These are phyloP conservation scores for Chironomus tepperi DNA, from an alignment of 1,140 invertebrate genomes.

Conservation along the genomic window DNA sequence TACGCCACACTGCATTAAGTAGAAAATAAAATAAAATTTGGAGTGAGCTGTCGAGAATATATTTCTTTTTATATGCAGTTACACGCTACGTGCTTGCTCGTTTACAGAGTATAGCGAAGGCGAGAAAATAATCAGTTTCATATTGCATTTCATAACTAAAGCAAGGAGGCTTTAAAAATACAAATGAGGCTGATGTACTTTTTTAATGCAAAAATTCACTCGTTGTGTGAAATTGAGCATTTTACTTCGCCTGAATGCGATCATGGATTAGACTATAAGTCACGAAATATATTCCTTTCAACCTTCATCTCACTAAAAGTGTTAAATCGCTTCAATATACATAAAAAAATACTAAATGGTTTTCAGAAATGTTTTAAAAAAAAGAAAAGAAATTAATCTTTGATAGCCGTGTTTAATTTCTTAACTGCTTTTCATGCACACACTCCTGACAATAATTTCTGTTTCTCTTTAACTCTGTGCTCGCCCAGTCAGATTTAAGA, in stretches of 20 bases:
- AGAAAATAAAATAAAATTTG: no score
- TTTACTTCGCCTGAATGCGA: neutral
- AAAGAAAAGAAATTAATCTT: neutral
- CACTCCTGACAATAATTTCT: neutral
- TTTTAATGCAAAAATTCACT: neutral
- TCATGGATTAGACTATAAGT: conserved; percentile 12
- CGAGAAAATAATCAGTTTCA: conserved; percentile 13
- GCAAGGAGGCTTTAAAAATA: neutral
- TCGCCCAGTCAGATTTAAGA: neutral
- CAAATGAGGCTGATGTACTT: neutral
- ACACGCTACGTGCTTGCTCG: neutral
- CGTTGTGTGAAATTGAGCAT: neutral
- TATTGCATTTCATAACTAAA: neutral
- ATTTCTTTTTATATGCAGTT: no score
- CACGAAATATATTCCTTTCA: neutral
- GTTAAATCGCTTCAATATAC: conserved; percentile 7
- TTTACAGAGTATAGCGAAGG: neutral
- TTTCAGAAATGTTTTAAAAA: neutral
- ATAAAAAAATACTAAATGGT: neutral
- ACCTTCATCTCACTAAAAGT: neutral
- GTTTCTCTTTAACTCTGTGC: no score
- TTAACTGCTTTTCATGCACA: neutral
- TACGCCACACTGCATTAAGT: no score
- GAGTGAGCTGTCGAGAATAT: no score
- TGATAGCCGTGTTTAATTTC: neutral